Base-by-base conservation (phyloP, 1,140 invertebrate genomes). In the Cydia fagiglandana region DNA sequence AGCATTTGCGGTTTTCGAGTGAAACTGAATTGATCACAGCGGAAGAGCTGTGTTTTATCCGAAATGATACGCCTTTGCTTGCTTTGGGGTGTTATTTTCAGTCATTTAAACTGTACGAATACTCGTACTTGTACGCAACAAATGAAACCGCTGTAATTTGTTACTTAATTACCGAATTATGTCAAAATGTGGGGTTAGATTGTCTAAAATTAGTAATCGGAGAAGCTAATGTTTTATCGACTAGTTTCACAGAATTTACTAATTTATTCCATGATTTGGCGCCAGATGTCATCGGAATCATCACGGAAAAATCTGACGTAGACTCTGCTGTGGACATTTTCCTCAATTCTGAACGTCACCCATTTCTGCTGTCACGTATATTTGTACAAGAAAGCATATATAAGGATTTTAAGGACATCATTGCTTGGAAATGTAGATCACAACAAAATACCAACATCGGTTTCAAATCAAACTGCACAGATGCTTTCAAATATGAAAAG, bases 141-240 rank as follows among this genome's bases (percentile, higher is more conserved):
- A 70, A 70, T 17, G 66, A 70, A 38, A 70, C 66, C n/a, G 66
- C 66, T 41, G 7, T 70, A 10, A 70, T 70, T 17, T 70, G 66
- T 70, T 38, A 70, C 45, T 41, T 70, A 38, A 45, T 70, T 41
- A 70, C 66, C 13, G 3, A 70, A 20, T 17, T 70, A 17, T 70
- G 66, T 20, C 28, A 66, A 7, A 61, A 61, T 24, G 56, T 24
- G 20, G 20, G 17, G 7, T 61, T 61, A 61, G 4, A 61, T 24
- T 61, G 56, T 53, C 12, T 53, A 53, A 53, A 61, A 24, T 61
- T 61, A 61, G 56, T 61, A 2, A 61, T 61, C 24, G 9, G 2
- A 12, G 56, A 61, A 10, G 0, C 56, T 24, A 24, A 12, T 6
- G n/a, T 4, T 24, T 10, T 61, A 24, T 24, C 56, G 0, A n/a